Evolutionary conservation across 1,140 invertebrate genomes (phyloP), one percentile per base, ranked within the genome.

Genomic region (Diorhabda carinulata): DNA sequence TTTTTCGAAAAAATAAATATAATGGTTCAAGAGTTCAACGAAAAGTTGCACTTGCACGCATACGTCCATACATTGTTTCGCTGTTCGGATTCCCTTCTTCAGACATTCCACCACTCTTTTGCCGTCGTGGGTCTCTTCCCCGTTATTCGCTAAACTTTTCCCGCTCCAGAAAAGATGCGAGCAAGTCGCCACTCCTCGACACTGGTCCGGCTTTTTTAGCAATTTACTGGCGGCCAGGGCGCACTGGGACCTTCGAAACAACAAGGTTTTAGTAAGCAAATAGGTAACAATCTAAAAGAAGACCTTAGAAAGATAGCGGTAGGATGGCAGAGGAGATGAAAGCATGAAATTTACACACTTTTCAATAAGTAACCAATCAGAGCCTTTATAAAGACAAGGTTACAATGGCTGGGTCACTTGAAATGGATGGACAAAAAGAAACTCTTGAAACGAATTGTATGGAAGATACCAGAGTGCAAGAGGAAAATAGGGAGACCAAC

Each of bases 121-220:
- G 4, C 93, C 93, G 83, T 99, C 96, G 72, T 91, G 91, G 82
- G 97, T 89, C 87, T 91, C 90, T 81, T 90, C 84, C 67, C 87
- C 88, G 60, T 85, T 84, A n/a, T 84, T 86, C 56, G 84, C 86
- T 42, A 88, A 79, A 60, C 86, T 89, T 82, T 94, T 93, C 10
- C 93, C 94, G 64, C 95, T 96, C 97, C 97, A 99, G 83, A 98
- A 99, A 57, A 99, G 87, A 82, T 98, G 95, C 0, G 96, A 93
- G 79, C 95, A 97, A 0, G 91, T 88, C 2, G 92, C 90, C 2
- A 98, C 92, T 5, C 93, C 96, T 68, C 96, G 83, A 79, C 94
- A 96, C 78, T 99, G 98, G 83, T 99, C 98, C 0, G 96, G 96
- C 78, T 99, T 99, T 83, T 98, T 97, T 1, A 99, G 84, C 61